Base-by-base conservation (phyloP, 2,113 vertebrate genomes). In the Cryptomyrus ogoouensis region DNA sequence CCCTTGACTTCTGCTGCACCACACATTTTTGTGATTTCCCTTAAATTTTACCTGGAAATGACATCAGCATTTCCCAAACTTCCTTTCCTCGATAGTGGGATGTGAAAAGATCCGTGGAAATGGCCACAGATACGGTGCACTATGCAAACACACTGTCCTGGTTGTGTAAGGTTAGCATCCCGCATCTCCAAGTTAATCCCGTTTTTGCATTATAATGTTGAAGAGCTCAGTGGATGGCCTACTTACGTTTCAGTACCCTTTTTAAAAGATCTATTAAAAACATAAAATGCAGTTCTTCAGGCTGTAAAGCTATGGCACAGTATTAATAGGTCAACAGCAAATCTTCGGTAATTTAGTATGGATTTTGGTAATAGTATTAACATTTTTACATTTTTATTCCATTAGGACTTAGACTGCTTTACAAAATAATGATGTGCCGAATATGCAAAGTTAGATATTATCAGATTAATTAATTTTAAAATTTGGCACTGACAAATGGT, bases 401-500 rank as follows among this genome's bases (percentile, higher is more conserved):
- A 80, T 80, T 80, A 7, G 74, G 66, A 74, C 27, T n/a, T 44
- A 4, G 56, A n/a, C 58, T 50, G 44, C n/a, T 42, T 50, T n/a
- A 27, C n/a, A n/a, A 49, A 49, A n/a, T 47, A 85, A 47, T 27
- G 6, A 49, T 46, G 10, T 47, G 7, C 46, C 83, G 21, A 42
- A 12, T 85, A 13, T 49, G 24, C 21, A 50, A 24, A 47, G 83
- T 44, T 46, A 46, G 15, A 17, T 42, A 49, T 84, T 46, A 85
- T 27, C 46, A 49, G 7, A 49, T 85, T 9, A 49, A 47, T 27
- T 49, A 5, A 47, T 86, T 49, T 27, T 24, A 47, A 42, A 88
- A 62, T 93, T 94, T 93, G 91, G 90, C 91, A 92, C 91, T 58
- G 85, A 91, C 21, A 58, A 77, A 50, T 74, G 62, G 66, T 19